phyloP scores from a whole-genome alignment of 2,888 invertebrate genomes.

The Lasius platythorax region DNA sequence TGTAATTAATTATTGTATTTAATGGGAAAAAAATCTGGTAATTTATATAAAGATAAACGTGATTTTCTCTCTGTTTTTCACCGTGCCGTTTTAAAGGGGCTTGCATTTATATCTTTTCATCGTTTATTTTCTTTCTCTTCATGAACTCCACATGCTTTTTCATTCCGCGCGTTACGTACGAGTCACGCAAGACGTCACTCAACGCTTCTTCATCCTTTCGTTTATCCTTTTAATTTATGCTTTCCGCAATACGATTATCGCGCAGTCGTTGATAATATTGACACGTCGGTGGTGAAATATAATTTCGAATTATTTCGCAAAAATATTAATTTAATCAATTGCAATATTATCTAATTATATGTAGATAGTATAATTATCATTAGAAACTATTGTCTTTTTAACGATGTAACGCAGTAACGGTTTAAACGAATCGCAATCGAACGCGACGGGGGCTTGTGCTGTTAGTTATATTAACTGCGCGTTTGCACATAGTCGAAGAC shows the following conservation, averaged over 20 bases:
- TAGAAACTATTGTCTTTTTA: conserved; percentile 3
- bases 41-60: background rate
- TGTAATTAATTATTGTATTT: conserved; percentile 1
- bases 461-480: conserved; percentile 36
- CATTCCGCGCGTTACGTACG: background rate
- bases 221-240: conserved; percentile 22
- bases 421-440: conserved; percentile 17
- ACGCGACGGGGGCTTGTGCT: background rate
- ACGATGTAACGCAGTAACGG: background rate
- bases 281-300: background rate
- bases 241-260: background rate
- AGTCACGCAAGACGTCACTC: conserved; percentile 22
- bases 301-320: background rate
- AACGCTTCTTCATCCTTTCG: conserved; percentile 24
- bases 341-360: background rate
- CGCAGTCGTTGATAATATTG: background rate
- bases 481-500: conserved; percentile 34
- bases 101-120: background rate
- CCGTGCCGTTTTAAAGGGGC: background rate
- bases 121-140: background rate
- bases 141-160: background rate
- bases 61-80: background rate
- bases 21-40: background rate
- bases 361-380: background rate
- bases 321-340: background rate